These are phyloP conservation scores for Synchiropus splendidus DNA, from an alignment of 2,113 vertebrate genomes.

Conservation along the genomic window DNA sequence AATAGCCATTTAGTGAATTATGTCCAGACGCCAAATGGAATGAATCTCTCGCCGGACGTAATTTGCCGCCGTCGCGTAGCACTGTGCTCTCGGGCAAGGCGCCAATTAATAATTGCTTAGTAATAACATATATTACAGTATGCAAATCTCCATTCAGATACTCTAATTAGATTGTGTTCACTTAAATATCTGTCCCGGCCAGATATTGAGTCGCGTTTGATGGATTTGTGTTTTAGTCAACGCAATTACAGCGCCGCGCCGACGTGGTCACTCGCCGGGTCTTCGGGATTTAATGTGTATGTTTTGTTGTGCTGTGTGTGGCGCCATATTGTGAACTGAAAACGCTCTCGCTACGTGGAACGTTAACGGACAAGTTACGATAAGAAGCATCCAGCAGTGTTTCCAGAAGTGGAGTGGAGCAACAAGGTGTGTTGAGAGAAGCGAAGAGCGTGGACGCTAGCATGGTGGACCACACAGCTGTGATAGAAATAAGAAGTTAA, in stretches of 20 bases:
- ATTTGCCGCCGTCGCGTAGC: constrained; percentile 13
- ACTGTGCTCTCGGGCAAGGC: constrained; percentile 14
- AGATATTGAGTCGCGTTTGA: constrained; percentile 27
- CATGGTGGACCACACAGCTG: too few relatives aligned
- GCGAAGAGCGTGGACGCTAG: too few relatives aligned
- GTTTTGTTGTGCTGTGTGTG: too few relatives aligned
- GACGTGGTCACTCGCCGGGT: too few relatives aligned
- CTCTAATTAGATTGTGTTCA: constrained; percentile 28
- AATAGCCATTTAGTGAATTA: constrained; percentile 55
- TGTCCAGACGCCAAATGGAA: constrained; percentile 49
- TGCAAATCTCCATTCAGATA: constrained; percentile 34
- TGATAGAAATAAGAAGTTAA: too few relatives aligned
- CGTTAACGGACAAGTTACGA: too few relatives aligned
- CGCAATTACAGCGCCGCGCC: constrained; percentile 18
- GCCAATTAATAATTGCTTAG: constrained; percentile 48
- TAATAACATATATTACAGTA: constrained; percentile 45
- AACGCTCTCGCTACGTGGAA: too few relatives aligned
- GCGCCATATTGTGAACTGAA: too few relatives aligned
- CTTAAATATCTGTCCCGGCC: constrained; percentile 31
- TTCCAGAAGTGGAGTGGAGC: too few relatives aligned
- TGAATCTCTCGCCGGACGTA: constrained; percentile 27
- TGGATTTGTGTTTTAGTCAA: constrained; percentile 37
- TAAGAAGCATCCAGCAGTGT: too few relatives aligned
- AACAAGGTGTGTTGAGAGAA: too few relatives aligned
- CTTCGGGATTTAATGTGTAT: too few relatives aligned